phyloP scores from a whole-genome alignment of 2,888 invertebrate genomes.

The Barypeithes pellucidus region DNA sequence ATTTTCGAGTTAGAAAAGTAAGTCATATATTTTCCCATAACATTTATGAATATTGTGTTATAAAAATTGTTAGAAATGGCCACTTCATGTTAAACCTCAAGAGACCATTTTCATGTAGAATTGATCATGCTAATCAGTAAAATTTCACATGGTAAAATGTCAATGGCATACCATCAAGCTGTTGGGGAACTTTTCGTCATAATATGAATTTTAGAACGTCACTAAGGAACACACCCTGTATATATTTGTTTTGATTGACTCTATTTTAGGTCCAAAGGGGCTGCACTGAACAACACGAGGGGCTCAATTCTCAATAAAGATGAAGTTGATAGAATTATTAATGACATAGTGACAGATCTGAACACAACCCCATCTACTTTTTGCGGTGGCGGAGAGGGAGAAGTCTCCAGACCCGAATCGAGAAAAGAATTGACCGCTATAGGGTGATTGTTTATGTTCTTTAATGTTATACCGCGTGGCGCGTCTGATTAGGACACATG shows the following conservation, averaged over 20 bases:
- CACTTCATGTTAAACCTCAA: no score
- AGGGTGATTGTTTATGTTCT: not conserved
- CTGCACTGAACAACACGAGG: constrained; percentile 2
- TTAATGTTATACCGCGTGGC: no score
- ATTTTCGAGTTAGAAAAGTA: constrained; percentile 48
- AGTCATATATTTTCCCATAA: constrained; percentile 15
- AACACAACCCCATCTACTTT: constrained; percentile 22
- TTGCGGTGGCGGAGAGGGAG: constrained; percentile 46
- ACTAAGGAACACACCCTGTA: no score
- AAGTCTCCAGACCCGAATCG: constrained; percentile 24
- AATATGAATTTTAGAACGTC: no score
- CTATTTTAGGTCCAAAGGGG: constrained; percentile 14
- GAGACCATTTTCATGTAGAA: no score
- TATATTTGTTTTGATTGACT: not conserved
- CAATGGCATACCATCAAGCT: no score
- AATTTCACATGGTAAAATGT: no score
- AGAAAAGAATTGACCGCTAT: not conserved
- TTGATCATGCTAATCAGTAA: no score
- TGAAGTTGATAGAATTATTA: constrained; percentile 43
- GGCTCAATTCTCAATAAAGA: constrained; percentile 31
- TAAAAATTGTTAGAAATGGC: no score
- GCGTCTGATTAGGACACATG: no score
- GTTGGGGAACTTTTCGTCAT: no score
- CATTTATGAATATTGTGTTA: no score
- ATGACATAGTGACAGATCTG: constrained; percentile 39